phyloP scores from a whole-genome alignment of 1,140 invertebrate species.

The Papilio dardanus region DNA sequence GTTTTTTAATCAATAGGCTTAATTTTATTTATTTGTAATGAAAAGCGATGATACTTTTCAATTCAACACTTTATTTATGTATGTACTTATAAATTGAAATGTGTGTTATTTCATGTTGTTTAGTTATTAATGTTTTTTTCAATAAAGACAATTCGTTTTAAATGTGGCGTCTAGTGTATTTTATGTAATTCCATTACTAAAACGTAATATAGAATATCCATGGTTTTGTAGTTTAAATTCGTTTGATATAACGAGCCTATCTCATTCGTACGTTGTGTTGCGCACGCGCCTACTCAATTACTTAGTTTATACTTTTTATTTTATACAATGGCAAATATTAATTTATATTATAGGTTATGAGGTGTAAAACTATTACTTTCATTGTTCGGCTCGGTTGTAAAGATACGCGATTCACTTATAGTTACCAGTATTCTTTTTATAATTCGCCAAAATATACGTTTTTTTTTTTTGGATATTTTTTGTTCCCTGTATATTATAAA shows the following conservation, averaged over 20 bases:
- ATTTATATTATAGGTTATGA: conserved; percentile 49
- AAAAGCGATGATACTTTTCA: conserved; percentile 29
- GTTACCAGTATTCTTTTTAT: conserved; percentile 33
- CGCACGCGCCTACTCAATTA: conserved; percentile 50
- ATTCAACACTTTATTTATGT: conserved; percentile 30
- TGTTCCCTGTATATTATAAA: conserved; percentile 24
- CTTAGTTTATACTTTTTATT: conserved; percentile 61
- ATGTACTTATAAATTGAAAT: conserved; percentile 38
- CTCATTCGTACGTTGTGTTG: conserved; percentile 49
- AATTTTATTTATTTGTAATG: conserved; percentile 15
- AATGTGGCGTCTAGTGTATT: conserved; percentile 26
- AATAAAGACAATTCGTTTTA: conserved; percentile 33
- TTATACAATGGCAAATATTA: conserved; percentile 53
- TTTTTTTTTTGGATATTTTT: not conserved
- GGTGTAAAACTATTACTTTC: conserved; percentile 29
- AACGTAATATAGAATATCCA: conserved; percentile 14
- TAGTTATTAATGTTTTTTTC: not conserved
- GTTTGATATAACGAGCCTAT: conserved; percentile 28
- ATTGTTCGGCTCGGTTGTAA: conserved; percentile 32
- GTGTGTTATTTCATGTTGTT: not conserved
- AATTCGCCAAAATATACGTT: conserved; percentile 15
- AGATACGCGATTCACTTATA: conserved; percentile 28
- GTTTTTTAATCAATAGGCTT: conserved; percentile 45
- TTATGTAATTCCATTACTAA: conserved; percentile 1
- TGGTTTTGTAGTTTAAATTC: conserved; percentile 15